phyloP scores from a whole-genome alignment of 2,888 invertebrate species.

The Apamea epomidion region DNA sequence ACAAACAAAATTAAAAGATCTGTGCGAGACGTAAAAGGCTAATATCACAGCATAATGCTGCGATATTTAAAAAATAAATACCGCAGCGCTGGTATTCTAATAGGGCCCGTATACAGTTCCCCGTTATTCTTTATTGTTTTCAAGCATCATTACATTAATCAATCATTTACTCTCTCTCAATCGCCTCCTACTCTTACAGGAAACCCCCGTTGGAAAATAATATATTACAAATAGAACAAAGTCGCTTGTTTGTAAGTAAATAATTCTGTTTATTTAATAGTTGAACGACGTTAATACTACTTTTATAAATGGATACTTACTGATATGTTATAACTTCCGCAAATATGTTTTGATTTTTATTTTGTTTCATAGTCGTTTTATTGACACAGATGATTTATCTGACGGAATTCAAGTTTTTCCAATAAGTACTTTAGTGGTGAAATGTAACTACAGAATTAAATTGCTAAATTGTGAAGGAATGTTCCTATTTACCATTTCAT shows the following conservation, averaged over 20 bases:
- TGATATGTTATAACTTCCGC: neutral
- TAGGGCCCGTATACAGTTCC: too few species aligned
- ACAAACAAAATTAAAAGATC: too few species aligned
- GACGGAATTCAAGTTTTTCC: neutral
- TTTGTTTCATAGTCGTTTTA: neutral
- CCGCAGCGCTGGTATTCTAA: too few species aligned
- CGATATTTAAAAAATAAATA: too few species aligned
- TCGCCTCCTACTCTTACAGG: neutral
- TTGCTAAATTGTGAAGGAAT: neutral
- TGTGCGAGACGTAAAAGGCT: too few species aligned
- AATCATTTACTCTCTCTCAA: neutral
- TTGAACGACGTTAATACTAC: conserved; percentile 39
- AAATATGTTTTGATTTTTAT: conserved; percentile 2
- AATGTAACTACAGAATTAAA: neutral
- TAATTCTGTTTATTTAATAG: conserved; percentile 9
- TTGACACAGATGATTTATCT: neutral
- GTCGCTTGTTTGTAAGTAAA: conserved; percentile 8
- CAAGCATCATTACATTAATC: neutral
- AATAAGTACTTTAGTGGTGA: neutral
- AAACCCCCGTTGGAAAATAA: neutral
- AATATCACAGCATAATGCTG: too few species aligned
- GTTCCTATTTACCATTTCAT: neutral
- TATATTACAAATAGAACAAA: neutral
- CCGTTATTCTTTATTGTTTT: neutral
- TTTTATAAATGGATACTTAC: neutral